Percentiles rank a stretch among this genome's conserved stretches.
phyloP scores from a whole-genome alignment of 1,140 invertebrate genomes.

The Eurosta solidaginis region DNA sequence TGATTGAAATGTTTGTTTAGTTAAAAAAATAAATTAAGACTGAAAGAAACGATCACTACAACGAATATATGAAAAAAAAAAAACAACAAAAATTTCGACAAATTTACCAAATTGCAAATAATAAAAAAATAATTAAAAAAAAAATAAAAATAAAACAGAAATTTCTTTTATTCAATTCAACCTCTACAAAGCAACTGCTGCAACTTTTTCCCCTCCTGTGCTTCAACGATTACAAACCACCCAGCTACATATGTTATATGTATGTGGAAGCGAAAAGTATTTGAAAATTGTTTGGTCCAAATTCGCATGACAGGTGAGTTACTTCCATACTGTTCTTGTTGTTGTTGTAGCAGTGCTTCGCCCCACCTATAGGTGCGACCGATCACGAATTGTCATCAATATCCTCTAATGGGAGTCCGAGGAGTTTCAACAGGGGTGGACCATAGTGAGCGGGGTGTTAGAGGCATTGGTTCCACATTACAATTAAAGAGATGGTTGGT shows the following conservation, averaged over 20 bases:
- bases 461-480: too few relatives aligned
- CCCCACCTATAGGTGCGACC: too few relatives aligned
- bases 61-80: neutral
- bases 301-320: neutral
- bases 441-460: too few relatives aligned
- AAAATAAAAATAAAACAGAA: neutral
- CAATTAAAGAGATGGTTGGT: too few relatives aligned
- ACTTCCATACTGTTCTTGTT: neutral
- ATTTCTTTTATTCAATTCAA: neutral
- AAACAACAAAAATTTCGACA: neutral
- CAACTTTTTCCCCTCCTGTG: neutral
- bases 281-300: neutral
- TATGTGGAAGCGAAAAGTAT: neutral
- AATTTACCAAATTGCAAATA: neutral
- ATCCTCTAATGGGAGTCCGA: too few relatives aligned
- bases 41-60: conserved; percentile 8
- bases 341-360: too few relatives aligned
- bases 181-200: neutral
- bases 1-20: conserved; percentile 8
- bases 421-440: too few relatives aligned
- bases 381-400: too few relatives aligned
- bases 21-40: conserved; percentile 7
- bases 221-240: neutral
- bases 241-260: neutral
- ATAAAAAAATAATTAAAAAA: neutral